These are phyloP conservation scores for Galago senegalensis DNA, from an alignment of 2,797 vertebrate genomes.

Conservation along the genomic window DNA sequence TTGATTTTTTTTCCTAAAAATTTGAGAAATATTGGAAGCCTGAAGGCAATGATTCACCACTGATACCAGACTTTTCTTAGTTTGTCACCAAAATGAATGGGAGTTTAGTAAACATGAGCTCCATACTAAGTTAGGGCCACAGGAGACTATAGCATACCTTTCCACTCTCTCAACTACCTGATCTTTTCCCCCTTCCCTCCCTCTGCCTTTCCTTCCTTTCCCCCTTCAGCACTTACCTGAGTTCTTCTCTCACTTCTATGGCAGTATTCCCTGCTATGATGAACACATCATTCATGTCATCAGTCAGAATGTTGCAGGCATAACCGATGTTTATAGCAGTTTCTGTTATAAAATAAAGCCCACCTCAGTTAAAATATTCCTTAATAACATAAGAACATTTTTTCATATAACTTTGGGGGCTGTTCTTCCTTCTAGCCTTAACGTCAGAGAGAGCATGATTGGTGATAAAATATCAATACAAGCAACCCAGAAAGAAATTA, in stretches of 20 bases:
- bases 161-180: not conserved
- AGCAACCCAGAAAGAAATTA: not conserved
- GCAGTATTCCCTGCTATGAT: slow-evolving; percentile 89
- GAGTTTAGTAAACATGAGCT: not conserved
- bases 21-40: not conserved
- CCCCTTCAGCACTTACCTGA: slow-evolving; percentile 88
- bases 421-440: not conserved
- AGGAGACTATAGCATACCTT: not conserved
- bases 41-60: not conserved
- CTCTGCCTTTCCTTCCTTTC: not conserved
- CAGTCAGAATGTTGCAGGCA: slow-evolving; percentile 93
- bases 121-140: too few relatives aligned
- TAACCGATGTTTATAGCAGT: slow-evolving; percentile 94
- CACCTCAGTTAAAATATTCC: slow-evolving; percentile 32
- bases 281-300: slow-evolving; percentile 93
- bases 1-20: slow-evolving; percentile 44
- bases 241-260: slow-evolving; percentile 91
- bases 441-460: not conserved
- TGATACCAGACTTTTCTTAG: not conserved
- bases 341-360: slow-evolving; percentile 87
- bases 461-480: not conserved
- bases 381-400: not conserved
- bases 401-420: not conserved
- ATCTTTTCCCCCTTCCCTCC: not conserved
- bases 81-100: not conserved